Base-by-base conservation (phyloP, 2,888 invertebrate genomes). In the Hydroisotoma schaefferi region DNA sequence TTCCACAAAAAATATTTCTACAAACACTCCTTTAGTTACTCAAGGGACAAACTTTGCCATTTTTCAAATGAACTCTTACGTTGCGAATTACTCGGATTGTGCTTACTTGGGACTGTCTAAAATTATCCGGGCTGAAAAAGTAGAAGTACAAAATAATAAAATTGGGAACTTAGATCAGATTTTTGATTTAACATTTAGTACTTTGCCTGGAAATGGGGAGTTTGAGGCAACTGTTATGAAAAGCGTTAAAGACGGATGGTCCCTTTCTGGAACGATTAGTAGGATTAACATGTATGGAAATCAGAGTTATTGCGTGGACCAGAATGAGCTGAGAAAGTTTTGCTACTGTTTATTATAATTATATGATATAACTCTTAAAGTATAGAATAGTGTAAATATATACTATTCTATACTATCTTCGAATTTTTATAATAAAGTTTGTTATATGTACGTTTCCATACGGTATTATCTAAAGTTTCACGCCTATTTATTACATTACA, bases 211-310 rank as follows among this genome's bases (percentile, higher is more conserved):
- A 1, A 79, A 78, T 46, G 89, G 83, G 0, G 76, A 86, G 51
- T 92, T 93, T 75, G 92, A 93, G 76, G 87, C 85, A 1, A 90
- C 90, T 0, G 80, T 52, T 37, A 20, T 91, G 6, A 78, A 84
- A n/a, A 26, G 76, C 78, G 71, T 59, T 23, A 55, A 67, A 47
- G 23, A 22, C 8, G 23, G 37, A n/a, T 54, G 52, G 44, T 52
- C 57, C 29, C 66, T 65, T 10, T 79, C 85, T 0, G 91, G 90
- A 22, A 84, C 87, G 29, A 74, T 79, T 18, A 78, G 78, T 56
- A 70, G 78, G 27, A 74, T 77, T 12, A 78, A 78, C 61, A 57
- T 69, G 10, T 79, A 78, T 59, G 76, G 76, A 1, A 72, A 74
- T 46, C 77, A 77, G 63, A 76, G 77, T 12, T 46, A 61, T 4